A percentile compares a stretch with the other conserved stretches of the same genome.
Evolutionary conservation across 2,797 vertebrate genomes (phyloP).

Genomic region (Periophthalmus magnuspinnatus): DNA sequence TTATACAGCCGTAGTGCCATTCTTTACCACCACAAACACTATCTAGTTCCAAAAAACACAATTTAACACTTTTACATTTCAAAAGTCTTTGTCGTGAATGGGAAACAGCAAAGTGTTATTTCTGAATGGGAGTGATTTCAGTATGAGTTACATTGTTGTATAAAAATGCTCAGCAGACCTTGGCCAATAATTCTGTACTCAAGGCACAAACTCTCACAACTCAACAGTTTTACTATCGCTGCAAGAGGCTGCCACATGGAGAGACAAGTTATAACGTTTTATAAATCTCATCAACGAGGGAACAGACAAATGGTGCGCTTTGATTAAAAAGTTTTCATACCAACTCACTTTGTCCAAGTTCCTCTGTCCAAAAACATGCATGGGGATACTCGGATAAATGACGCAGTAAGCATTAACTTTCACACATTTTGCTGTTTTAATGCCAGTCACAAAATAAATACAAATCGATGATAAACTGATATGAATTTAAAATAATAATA

Average conservation of each 20-base stretch:
- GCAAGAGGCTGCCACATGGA: not conserved
- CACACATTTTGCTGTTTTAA: not conserved
- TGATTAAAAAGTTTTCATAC: not conserved
- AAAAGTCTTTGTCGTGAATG: not conserved
- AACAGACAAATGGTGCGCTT: not conserved
- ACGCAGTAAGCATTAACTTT: not conserved
- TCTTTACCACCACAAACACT: not conserved
- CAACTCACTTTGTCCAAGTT: not conserved
- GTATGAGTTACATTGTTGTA: not conserved
- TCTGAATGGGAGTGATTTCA: not conserved
- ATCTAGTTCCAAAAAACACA: not conserved
- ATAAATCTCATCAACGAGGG: not conserved
- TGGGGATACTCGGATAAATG: not conserved
- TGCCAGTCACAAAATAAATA: conserved; percentile 6
- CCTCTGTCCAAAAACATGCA: not conserved
- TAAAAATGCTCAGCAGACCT: not conserved
- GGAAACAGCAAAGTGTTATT: not conserved
- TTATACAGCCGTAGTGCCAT: too few species aligned
- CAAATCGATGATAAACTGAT: not conserved
- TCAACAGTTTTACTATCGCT: not conserved
- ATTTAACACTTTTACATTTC: not conserved
- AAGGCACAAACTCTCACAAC: not conserved
- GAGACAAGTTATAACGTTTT: not conserved
- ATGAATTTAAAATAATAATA: not conserved
- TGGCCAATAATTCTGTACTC: not conserved